A percentile compares a stretch with the other conserved stretches of the same genome.
These are phyloP conservation scores for Catocala nupta DNA, from an alignment of 2,888 invertebrate genomes.

Conservation along the genomic window DNA sequence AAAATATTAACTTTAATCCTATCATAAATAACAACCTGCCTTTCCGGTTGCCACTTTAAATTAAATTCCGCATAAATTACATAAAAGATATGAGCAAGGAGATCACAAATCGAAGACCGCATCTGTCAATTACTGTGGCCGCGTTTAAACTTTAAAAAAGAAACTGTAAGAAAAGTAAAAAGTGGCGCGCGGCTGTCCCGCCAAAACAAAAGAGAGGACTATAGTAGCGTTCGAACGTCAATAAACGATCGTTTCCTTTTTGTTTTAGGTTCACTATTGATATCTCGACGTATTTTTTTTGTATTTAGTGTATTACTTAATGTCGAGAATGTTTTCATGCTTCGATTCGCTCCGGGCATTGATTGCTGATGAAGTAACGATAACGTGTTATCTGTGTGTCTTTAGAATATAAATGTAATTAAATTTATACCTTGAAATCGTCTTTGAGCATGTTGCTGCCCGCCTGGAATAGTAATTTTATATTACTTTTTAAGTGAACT, in stretches of 20 bases:
- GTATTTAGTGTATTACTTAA: constrained; percentile 3
- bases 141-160: constrained; percentile 50
- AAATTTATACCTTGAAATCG: too few species aligned
- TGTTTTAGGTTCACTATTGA: constrained; percentile 30
- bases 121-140: constrained; percentile 65
- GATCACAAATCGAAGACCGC: constrained; percentile 61
- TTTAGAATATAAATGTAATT: neutral
- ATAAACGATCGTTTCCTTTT: constrained; percentile 31
- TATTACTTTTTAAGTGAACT: too few species aligned
- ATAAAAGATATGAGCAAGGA: constrained; percentile 56
- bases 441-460: too few species aligned
- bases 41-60: constrained; percentile 65
- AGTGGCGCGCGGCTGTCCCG: constrained; percentile 48
- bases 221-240: constrained; percentile 49
- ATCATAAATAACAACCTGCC: constrained; percentile 54
- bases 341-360: neutral
- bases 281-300: constrained; percentile 22
- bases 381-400: neutral
- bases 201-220: constrained; percentile 51
- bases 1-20: constrained; percentile 36
- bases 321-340: constrained; percentile 1
- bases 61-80: constrained; percentile 61
- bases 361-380: neutral
- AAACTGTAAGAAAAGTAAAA: constrained; percentile 30
- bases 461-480: too few species aligned